Evolutionary conservation across 2,113 vertebrate species (phyloP), one percentile per base, ranked within the genome.

Genomic region (Alethe castanea): DNA sequence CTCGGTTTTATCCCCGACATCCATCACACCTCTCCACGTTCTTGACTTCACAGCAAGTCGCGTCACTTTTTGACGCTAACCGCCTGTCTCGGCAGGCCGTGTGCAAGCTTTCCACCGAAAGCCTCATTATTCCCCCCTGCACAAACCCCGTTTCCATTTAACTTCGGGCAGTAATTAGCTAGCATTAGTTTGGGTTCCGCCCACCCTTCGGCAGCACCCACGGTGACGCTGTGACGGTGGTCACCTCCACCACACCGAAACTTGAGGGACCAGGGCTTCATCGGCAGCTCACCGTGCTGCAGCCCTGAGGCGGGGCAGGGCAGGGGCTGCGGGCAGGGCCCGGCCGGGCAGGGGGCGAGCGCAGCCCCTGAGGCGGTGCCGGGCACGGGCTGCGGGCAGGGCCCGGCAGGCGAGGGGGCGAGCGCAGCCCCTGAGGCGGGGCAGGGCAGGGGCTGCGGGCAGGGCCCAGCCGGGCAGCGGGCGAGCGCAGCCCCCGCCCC

Each of bases 201-300:
- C 19, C 73, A 4, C 14, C 22, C 59, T 73, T 14, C 4, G 9
- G 31, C 60, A 31, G 73, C 59, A 25, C 57, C 47, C 11, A 6
- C 12, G 14, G 23, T 1, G 44, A 26, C 0, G 8, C 25, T 11
- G 9, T 0, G 8, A 16, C 8, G 11, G 61, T 1, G 16, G 12
- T 31, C 31, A 8, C 29, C 38, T 5, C 19, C 12, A 14, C 22
- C 71, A 13, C 38, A 13, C 16, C 28, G 14, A 14, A 36, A 36
- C 33, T 29, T 38, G 9, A 1, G 1, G n/a, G 12, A 5, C 1
- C 15, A 4, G 20, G 16, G 42, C 57, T 80, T 20, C 23, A 3
- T 31, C 20, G 4, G 2, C 56, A 29, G 19, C 52, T 24, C 23
- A 5, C 33, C 22, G 7, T 11, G 22, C 42, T 33, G 26, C 44